phyloP scores from a whole-genome alignment of 1,140 invertebrate genomes.

The Drosophila miranda region DNA sequence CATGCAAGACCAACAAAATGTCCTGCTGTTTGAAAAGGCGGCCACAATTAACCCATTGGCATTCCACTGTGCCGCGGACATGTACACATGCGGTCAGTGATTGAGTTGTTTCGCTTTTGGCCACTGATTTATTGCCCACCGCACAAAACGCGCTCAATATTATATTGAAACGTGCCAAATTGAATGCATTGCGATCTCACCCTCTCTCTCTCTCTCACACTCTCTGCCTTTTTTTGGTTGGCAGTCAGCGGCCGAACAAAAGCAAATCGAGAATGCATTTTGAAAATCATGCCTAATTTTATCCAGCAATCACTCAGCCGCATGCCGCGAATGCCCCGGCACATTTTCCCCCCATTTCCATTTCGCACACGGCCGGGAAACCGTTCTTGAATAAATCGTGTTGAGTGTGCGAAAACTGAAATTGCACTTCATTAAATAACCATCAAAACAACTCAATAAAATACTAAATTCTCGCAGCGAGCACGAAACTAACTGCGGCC shows the following conservation, averaged over 20 bases:
- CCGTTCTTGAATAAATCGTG: constrained; percentile 63
- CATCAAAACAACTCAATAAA: constrained; percentile 80
- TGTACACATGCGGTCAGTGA: constrained; percentile 28
- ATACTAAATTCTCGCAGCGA: constrained; percentile 63
- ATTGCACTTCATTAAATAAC: constrained; percentile 77
- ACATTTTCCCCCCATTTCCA: neutral
- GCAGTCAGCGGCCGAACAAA: constrained; percentile 12
- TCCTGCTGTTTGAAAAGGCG: neutral
- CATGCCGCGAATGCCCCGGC: constrained; percentile 9
- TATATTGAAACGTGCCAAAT: constrained; percentile 54
- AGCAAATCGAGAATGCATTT: constrained; percentile 19
- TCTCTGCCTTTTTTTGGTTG: neutral
- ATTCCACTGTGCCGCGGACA: constrained; percentile 7
- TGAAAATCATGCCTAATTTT: constrained; percentile 62
- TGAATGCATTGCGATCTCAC: constrained; percentile 29
- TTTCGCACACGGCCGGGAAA: constrained; percentile 11
- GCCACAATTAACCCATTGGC: constrained; percentile 15
- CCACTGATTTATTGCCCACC: constrained; percentile 61
- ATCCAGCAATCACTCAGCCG: constrained; percentile 58
- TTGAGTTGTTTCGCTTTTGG: constrained; percentile 40
- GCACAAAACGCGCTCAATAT: constrained; percentile 50
- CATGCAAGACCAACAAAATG: too few relatives aligned
- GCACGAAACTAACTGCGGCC: constrained; percentile 44
- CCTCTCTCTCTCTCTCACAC: too few relatives aligned
- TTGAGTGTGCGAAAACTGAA: constrained; percentile 59